These are phyloP conservation scores for Lathronympha strigana DNA, from an alignment of 2,888 invertebrate species.

Conservation along the genomic window DNA sequence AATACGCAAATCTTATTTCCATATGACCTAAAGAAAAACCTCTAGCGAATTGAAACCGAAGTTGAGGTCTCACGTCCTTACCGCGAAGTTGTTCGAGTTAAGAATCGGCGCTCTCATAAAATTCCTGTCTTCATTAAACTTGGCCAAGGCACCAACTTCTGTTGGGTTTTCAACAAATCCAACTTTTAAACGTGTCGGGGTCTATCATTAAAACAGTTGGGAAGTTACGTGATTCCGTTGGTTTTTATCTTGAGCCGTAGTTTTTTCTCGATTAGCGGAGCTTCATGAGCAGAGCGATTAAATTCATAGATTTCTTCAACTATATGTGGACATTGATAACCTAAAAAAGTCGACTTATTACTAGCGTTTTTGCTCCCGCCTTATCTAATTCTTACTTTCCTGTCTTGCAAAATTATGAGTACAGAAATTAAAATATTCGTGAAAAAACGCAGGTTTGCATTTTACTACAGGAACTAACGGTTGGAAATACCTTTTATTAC, in stretches of 20 bases:
- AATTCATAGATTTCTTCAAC: too few species aligned
- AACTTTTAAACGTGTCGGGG: constrained; percentile 44
- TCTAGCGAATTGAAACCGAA: constrained; percentile 26
- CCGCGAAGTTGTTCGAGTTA: constrained; percentile 29
- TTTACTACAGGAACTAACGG: constrained; percentile 37
- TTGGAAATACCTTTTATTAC: constrained; percentile 43
- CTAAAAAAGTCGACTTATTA: too few species aligned
- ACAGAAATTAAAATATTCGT: too few species aligned
- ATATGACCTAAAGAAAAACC: constrained; percentile 2
- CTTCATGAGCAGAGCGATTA: not conserved
- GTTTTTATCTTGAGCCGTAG: constrained; percentile 33
- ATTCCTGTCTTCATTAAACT: constrained; percentile 42
- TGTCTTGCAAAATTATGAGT: not conserved
- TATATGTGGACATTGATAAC: too few species aligned
- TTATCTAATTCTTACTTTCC: not conserved
- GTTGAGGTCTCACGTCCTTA: constrained; percentile 34
- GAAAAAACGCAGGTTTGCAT: constrained; percentile 18
- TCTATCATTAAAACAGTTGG: constrained; percentile 48
- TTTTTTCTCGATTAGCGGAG: constrained; percentile 27
- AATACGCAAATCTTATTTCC: constrained; percentile 6
- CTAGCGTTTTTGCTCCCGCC: not conserved
- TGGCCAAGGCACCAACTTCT: constrained; percentile 33
- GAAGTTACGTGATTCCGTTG: constrained; percentile 45
- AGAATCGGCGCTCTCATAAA: constrained; percentile 38
- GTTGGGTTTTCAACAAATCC: constrained; percentile 40